Evolutionary conservation across 2,888 invertebrate species (phyloP).

Genomic region (Xylocampa areola): DNA sequence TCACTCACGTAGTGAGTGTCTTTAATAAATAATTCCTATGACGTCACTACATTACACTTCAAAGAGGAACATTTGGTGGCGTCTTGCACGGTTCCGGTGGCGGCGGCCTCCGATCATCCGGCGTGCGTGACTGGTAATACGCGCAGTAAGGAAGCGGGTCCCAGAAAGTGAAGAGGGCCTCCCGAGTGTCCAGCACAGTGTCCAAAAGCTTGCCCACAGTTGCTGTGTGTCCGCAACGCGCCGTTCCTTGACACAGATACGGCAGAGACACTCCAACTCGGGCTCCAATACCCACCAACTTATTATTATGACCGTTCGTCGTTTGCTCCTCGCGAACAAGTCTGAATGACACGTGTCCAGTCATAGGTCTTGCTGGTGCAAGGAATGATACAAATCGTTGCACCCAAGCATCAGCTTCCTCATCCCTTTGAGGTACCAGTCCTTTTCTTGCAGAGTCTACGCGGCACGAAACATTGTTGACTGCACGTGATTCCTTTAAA

Average conservation of each 20-base stretch:
- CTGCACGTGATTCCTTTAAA: slow-evolving; percentile 93
- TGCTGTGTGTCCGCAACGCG: slow-evolving; percentile 91
- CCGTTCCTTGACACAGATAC: slow-evolving; percentile 93
- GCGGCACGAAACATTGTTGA: slow-evolving; percentile 94
- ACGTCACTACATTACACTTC: slow-evolving; percentile 62
- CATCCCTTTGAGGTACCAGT: slow-evolving; percentile 91
- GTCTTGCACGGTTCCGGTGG: slow-evolving; percentile 89
- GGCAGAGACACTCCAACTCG: slow-evolving; percentile 94
- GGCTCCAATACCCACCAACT: slow-evolving; percentile 89
- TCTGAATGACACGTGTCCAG: slow-evolving; percentile 94
- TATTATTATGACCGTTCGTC: slow-evolving; percentile 79
- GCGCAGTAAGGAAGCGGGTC: slow-evolving; percentile 96
- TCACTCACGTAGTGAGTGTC: slow-evolving; percentile 85
- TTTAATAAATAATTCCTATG: slow-evolving; percentile 79
- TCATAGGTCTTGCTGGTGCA: slow-evolving; percentile 91
- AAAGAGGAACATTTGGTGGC: slow-evolving; percentile 85
- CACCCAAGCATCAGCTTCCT: slow-evolving; percentile 93
- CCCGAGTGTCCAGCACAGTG: slow-evolving; percentile 93
- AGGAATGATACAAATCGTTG: slow-evolving; percentile 92
- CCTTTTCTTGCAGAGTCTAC: slow-evolving; percentile 92
- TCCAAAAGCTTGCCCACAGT: slow-evolving; percentile 91
- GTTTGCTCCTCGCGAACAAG: slow-evolving; percentile 91
- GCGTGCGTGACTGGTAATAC: slow-evolving; percentile 94
- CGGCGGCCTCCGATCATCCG: slow-evolving; percentile 85
- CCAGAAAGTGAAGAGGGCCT: slow-evolving; percentile 95